Evolutionary conservation across 2,888 invertebrate species (phyloP).

Genomic region (Xestobium rufovillosum): DNA sequence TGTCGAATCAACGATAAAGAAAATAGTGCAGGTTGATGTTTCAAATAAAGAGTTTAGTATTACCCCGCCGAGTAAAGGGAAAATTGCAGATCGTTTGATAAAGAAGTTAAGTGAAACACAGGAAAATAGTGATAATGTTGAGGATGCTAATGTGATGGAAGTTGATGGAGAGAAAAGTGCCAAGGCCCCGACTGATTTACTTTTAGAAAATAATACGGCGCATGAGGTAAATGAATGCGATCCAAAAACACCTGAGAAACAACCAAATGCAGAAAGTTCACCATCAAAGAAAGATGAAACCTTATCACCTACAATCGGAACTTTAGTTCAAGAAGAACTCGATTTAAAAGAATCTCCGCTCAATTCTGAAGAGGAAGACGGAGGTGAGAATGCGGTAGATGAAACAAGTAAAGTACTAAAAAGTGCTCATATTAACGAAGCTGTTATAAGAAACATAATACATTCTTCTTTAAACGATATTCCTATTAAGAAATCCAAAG

Average conservation of each 20-base stretch:
- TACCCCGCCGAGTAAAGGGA: conserved; percentile 33
- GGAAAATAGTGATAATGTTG: no score
- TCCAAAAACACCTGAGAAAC: background rate
- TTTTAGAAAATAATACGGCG: conserved; percentile 8
- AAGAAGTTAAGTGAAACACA: conserved; percentile 31
- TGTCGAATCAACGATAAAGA: conserved; percentile 24
- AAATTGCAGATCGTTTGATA: conserved; percentile 37
- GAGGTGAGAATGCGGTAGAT: conserved; percentile 7
- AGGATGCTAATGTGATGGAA: conserved; percentile 8
- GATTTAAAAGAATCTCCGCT: conserved; percentile 1
- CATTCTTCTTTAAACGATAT: conserved; percentile 28
- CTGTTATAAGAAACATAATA: conserved; percentile 29
- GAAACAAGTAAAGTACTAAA: conserved; percentile 8
- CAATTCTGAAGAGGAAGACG: background rate
- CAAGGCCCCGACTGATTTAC: conserved; percentile 8
- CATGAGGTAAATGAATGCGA: conserved; percentile 8
- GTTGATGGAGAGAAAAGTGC: conserved; percentile 12
- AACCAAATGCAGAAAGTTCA: background rate
- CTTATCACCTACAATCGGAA: background rate
- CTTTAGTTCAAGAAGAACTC: no score
- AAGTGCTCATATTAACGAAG: conserved; percentile 20
- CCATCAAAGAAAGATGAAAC: background rate
- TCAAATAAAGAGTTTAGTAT: conserved; percentile 30
- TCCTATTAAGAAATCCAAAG: conserved; percentile 1
- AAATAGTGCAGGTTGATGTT: conserved; percentile 32